Conservation (phyloP, 92 coral and sea anemone species). For the Metridium senile region DNA sequence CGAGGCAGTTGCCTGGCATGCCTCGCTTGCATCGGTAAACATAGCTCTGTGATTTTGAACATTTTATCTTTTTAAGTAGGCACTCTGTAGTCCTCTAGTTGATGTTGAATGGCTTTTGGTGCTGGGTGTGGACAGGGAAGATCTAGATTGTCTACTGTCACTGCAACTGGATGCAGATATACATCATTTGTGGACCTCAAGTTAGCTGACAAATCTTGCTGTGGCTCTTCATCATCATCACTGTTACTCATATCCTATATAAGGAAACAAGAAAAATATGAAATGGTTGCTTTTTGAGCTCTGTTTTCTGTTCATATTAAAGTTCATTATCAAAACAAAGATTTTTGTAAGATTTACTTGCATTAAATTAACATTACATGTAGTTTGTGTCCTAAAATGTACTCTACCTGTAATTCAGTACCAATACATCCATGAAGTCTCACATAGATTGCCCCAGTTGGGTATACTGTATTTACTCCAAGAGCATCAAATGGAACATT, state of each 20-base stretch:
- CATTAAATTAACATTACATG: background rate
- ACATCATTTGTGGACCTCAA: too few species aligned
- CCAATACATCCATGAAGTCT: slow-evolving; percentile 16
- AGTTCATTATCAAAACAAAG: too few species aligned
- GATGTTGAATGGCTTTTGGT: too few species aligned
- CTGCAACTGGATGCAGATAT: too few species aligned
- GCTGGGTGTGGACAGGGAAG: too few species aligned
- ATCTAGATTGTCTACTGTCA: too few species aligned
- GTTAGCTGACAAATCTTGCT: background rate
- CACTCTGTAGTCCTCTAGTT: too few species aligned
- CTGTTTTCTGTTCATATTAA: too few species aligned
- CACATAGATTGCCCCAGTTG: slow-evolving; percentile 42
- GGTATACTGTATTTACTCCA: slow-evolving; percentile 43
- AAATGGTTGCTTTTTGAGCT: background rate
- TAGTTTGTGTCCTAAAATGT: background rate
- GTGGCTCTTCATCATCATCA: background rate
- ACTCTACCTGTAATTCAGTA: background rate
- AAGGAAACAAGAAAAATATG: background rate
- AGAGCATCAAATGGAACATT: slow-evolving; percentile 47
- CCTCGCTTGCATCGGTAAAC: too few species aligned
- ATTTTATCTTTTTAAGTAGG: too few species aligned
- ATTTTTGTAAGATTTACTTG: background rate
- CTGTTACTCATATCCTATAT: background rate
- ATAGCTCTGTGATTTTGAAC: too few species aligned
- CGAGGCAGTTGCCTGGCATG: too few species aligned